phyloP scores from a whole-genome alignment of 2,113 vertebrate genomes.

The Odocoileus hemionus region DNA sequence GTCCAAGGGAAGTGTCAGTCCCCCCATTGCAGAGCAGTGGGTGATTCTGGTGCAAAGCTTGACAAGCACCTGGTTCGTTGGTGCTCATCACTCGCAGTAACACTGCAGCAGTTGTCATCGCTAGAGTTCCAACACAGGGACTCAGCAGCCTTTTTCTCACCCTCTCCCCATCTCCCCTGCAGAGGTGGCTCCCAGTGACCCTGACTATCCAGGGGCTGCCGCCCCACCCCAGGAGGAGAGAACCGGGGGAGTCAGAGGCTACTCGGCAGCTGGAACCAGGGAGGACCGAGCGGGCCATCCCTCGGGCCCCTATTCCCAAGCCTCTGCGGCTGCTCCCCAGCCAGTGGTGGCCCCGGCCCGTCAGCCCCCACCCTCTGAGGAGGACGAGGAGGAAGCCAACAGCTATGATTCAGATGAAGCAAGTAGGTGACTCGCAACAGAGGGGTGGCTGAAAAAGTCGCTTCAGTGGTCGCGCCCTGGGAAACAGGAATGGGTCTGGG shows the following conservation, averaged over 20 bases:
- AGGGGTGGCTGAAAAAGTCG: neutral
- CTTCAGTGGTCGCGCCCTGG: neutral
- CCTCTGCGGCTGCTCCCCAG: neutral
- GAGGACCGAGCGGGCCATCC: slow-evolving; percentile 83
- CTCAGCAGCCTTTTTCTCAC: neutral
- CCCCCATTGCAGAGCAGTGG: neutral
- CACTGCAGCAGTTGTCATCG: neutral
- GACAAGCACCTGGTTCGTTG: neutral
- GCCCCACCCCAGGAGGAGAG: slow-evolving; percentile 80
- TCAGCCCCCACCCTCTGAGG: slow-evolving; percentile 81
- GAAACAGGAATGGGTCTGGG: neutral
- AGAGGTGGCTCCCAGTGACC: neutral
- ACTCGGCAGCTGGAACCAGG: slow-evolving; percentile 36
- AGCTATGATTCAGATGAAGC: slow-evolving; percentile 97
- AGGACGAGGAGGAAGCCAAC: slow-evolving; percentile 90
- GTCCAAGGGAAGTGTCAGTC: too few relatives aligned
- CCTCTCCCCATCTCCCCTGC: neutral
- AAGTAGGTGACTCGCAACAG: slow-evolving; percentile 81
- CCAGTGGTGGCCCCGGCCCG: slow-evolving; percentile 63
- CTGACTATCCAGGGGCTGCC: neutral
- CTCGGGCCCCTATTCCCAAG: slow-evolving; percentile 70
- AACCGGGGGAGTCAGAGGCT: slow-evolving; percentile 66
- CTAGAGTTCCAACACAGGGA: neutral
- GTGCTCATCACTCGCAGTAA: rapidly evolving
- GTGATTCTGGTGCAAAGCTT: neutral